Evolutionary conservation across 2,113 vertebrate species (phyloP).

Genomic region (Oreochromis aureus): DNA sequence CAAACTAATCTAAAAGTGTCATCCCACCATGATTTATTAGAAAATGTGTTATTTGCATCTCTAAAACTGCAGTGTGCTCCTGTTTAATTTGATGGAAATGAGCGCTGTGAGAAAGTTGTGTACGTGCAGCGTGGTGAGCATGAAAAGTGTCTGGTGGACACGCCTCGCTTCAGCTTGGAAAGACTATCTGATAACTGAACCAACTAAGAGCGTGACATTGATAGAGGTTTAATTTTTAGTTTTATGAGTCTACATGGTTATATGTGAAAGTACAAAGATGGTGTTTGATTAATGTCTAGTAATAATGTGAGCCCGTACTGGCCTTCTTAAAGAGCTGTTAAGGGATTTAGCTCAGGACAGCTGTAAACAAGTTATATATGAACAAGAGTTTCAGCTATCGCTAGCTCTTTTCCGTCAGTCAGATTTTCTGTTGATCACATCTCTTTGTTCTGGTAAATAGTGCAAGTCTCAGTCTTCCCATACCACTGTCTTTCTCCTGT

Average conservation of each 20-base stretch:
- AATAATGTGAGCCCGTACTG: neutral
- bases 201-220: neutral
- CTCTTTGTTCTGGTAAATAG: neutral
- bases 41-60: neutral
- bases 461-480: neutral
- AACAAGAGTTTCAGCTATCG: neutral
- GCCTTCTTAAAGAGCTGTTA: neutral
- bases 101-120: neutral
- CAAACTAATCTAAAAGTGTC: neutral
- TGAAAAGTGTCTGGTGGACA: neutral
- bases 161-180: neutral
- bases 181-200: neutral
- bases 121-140: neutral
- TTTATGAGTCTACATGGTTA: neutral
- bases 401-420: neutral
- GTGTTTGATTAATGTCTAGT: neutral
- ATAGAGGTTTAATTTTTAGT: neutral
- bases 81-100: neutral
- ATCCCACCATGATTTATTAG: conserved; percentile 4
- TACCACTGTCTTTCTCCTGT: neutral
- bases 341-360: neutral
- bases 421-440: neutral
- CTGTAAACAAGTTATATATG: conserved; percentile 17
- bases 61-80: neutral
- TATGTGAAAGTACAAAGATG: neutral